Percentiles rank a stretch among this genome's conserved stretches.
These are phyloP conservation scores for Orthosia cruda DNA, from an alignment of 2,888 invertebrate species.

Conservation along the genomic window DNA sequence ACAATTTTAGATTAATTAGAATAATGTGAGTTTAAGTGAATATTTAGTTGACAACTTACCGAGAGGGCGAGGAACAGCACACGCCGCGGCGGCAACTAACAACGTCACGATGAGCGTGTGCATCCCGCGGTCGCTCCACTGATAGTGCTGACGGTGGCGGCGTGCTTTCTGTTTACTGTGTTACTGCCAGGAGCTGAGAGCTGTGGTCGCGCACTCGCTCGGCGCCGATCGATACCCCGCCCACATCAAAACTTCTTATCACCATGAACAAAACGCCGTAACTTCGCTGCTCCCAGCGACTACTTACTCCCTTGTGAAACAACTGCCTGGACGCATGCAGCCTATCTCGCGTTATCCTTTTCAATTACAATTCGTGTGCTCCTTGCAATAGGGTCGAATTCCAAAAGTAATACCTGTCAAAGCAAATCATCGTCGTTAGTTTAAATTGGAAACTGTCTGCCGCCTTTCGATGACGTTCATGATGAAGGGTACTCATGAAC, in stretches of 20 bases:
- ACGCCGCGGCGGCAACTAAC: constrained; percentile 76
- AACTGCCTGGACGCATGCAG: constrained; percentile 35
- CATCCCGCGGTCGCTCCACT: constrained; percentile 75
- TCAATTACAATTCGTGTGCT: constrained; percentile 64
- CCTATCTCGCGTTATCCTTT: constrained; percentile 54
- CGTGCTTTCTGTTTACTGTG: constrained; percentile 80
- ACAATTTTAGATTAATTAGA: constrained; percentile 17
- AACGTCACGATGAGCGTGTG: constrained; percentile 77
- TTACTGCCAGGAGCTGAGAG: constrained; percentile 56
- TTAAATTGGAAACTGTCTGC: constrained; percentile 49
- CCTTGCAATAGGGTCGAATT: constrained; percentile 65
- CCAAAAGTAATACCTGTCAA: constrained; percentile 45
- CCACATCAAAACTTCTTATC: constrained; percentile 82
- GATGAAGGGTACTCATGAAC: constrained; percentile 15
- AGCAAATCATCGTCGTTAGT: constrained; percentile 47
- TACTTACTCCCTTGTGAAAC: constrained; percentile 52
- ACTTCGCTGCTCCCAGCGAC: constrained; percentile 57
- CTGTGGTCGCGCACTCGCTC: constrained; percentile 78
- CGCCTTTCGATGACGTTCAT: constrained; percentile 39
- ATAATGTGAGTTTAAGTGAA: constrained; percentile 19
- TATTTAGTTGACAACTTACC: constrained; percentile 76
- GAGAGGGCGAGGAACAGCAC: constrained; percentile 79
- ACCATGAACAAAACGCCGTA: constrained; percentile 66
- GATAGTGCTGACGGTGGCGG: constrained; percentile 68
- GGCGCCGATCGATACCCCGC: constrained; percentile 90